Conservation (phyloP, 2,113 vertebrate species). For the Pteronura brasiliensis region DNA sequence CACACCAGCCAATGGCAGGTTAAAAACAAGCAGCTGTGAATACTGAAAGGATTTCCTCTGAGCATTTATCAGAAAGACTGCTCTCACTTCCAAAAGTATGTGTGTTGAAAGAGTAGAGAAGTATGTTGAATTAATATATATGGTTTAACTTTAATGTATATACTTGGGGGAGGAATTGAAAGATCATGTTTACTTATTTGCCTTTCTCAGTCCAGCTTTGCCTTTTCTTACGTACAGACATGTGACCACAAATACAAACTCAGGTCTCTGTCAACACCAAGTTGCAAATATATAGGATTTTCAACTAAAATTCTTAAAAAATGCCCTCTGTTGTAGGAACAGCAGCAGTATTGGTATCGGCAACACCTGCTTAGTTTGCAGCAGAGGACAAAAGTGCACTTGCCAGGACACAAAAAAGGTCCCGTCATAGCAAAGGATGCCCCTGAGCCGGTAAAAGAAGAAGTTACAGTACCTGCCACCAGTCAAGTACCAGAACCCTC, state of each 20-base stretch:
- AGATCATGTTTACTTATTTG: not conserved
- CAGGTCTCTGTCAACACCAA: not conserved
- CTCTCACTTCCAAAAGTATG: not conserved
- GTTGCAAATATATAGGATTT: not conserved
- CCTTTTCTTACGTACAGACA: not conserved
- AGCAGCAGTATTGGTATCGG: conserved; percentile 97
- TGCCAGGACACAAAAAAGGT: conserved; percentile 82
- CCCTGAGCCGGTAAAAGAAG: conserved; percentile 75
- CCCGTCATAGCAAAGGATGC: conserved; percentile 73
- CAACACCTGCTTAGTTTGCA: conserved; percentile 95
- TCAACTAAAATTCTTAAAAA: conserved; percentile 54
- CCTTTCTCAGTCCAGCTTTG: conserved; percentile 12
- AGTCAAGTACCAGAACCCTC: conserved; percentile 78
- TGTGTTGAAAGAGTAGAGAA: not conserved
- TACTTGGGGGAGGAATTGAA: not conserved
- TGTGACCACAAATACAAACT: not conserved
- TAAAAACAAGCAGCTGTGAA: conserved; percentile 25
- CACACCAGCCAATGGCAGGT: not conserved
- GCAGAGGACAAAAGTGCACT: conserved; percentile 87
- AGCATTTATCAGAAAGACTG: not conserved
- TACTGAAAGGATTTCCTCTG: not conserved
- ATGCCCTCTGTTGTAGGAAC: conserved; percentile 84
- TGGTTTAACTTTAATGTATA: conserved; percentile 29
- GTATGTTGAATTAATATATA: not conserved
- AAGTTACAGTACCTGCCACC: conserved; percentile 71